Evolutionary conservation across 2,113 vertebrate species (phyloP), one percentile per base, ranked within the genome.

Genomic region (Anthoscopus minutus): DNA sequence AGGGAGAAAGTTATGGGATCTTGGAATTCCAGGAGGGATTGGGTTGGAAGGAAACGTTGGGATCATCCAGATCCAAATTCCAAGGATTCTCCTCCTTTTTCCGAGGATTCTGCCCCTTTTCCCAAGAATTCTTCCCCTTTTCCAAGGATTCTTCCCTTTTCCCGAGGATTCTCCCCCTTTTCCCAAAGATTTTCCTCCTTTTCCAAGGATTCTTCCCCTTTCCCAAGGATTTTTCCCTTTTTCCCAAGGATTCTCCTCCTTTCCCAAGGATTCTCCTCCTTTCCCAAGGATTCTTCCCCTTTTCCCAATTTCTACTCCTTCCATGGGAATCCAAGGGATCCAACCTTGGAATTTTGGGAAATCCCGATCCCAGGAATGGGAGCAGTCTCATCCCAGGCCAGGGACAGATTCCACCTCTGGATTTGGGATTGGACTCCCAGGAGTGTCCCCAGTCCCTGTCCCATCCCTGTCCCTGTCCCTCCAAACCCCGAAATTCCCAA

Each of bases 341-440:
- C 31, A 91, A 50, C 8, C 33, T 21, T 0, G 28, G 38, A 30
- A 35, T 9, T 38, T 4, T 14, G 6, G 22, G 67, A 80, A 76
- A 71, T 10, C 38, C 58, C 33, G 24, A 40, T 20, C 8, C 42
- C 42, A 42, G 42, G 42, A 42, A 42, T 7, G 42, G 42, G 9
- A 64, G 10, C 5, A 0, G 37, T 30, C 47, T 22, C 30, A 53
- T 53, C 37, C 58, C 0, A 0, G 60, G 19, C 3, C 4, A 18
- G 9, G 25, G 31, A 64, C 7, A 19, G 58, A n/a, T 28, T 22
- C 31, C 47, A 22, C 23, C 33, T 9, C 73, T 33, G 58, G 30
- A 51, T 62, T 27, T n/a, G 74, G 74, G 45, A 77, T 50, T 33
- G 7, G 5, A 2, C 7, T 31, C 27, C 42, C 0, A 0, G 15